A percentile compares a stretch with the other conserved stretches of the same genome.
Conservation (phyloP, 2,888 invertebrate genomes). For the Sphaerophoria rueppellii region DNA sequence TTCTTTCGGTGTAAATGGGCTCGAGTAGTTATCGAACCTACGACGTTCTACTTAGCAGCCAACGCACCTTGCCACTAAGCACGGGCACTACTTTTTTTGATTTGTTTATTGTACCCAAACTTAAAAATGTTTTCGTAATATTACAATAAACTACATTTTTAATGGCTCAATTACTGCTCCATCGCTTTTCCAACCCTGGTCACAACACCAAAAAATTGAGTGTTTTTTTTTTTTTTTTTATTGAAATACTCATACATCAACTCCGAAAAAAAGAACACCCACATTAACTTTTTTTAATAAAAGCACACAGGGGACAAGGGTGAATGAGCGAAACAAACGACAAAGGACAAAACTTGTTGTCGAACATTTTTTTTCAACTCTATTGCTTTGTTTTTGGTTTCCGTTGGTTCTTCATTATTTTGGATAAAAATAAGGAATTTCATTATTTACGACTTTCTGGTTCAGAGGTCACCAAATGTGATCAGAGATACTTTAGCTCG, state of each 20-base stretch:
- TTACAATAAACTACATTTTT: too few species aligned
- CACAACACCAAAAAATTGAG: conserved; percentile 14
- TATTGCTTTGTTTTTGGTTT: conserved; percentile 31
- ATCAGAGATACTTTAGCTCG: conserved; percentile 64
- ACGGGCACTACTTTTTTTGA: too few species aligned
- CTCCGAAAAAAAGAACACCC: neutral
- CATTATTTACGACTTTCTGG: conserved; percentile 81
- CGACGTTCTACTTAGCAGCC: too few species aligned
- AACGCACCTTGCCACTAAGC: too few species aligned
- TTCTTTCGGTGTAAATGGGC: too few species aligned
- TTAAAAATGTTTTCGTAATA: too few species aligned
- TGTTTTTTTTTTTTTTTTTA: conserved; percentile 9
- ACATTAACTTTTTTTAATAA: conserved; percentile 23
- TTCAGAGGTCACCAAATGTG: conserved; percentile 78
- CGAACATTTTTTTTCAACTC: conserved; percentile 7
- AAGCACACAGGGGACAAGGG: conserved; percentile 5
- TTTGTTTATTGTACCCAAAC: too few species aligned
- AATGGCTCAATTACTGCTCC: too few species aligned
- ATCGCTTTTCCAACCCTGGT: neutral
- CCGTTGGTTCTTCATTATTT: conserved; percentile 61
- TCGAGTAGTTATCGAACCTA: too few species aligned
- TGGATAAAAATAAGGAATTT: conserved; percentile 74
- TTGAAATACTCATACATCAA: neutral
- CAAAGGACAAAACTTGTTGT: conserved; percentile 46
- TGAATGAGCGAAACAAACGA: too few species aligned